A percentile compares a stretch with the other conserved stretches of the same genome.
phyloP scores from a whole-genome alignment of 2,797 vertebrate genomes.

The Acrossocheilus fasciatus region DNA sequence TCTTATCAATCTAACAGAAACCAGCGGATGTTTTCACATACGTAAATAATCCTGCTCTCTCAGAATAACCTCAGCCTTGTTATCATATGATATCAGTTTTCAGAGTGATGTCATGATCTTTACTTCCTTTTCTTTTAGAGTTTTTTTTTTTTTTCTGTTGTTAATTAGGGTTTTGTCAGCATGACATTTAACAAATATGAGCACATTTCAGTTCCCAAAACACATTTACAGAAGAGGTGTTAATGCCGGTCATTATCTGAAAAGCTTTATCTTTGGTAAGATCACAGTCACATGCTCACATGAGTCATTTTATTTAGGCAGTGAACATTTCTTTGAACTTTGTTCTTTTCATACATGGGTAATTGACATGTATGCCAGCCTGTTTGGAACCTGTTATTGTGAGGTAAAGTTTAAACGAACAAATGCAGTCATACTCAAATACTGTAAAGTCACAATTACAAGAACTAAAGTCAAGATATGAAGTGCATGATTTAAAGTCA shows the following conservation, averaged over 20 bases:
- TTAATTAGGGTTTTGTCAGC: background rate
- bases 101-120: background rate
- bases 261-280: background rate
- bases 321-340: background rate
- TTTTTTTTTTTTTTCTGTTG: background rate
- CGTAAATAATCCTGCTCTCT: background rate
- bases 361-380: background rate
- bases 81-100: background rate
- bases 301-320: background rate
- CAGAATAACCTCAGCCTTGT: background rate
- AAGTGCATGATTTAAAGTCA: background rate
- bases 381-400: background rate
- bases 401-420: background rate
- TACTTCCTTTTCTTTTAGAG: background rate
- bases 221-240: background rate
- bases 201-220: background rate
- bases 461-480: background rate
- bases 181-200: background rate
- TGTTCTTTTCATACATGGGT: background rate
- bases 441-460: background rate
- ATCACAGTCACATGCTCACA: background rate
- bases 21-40: background rate
- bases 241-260: background rate
- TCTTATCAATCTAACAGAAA: conserved; percentile 8
- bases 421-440: background rate